A percentile compares a stretch with the other conserved stretches of the same genome.
phyloP scores from a whole-genome alignment of 2,113 vertebrate species.

The Cebidichthys violaceus region DNA sequence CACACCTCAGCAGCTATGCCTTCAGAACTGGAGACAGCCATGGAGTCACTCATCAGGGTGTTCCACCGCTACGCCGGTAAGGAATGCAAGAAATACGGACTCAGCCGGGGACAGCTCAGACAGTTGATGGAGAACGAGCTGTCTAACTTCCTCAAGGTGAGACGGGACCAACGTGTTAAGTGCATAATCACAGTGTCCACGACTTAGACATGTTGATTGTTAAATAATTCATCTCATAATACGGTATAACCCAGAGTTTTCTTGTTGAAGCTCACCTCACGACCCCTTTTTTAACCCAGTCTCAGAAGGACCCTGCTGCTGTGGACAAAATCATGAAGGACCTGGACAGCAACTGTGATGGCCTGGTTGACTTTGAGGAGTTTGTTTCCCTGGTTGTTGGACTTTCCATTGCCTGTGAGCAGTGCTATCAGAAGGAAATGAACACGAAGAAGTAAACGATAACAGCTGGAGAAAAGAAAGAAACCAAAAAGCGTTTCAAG shows the following conservation, averaged over 20 bases:
- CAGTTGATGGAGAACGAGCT: constrained; percentile 87
- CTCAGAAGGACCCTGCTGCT: constrained; percentile 88
- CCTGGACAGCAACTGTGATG: constrained; percentile 90
- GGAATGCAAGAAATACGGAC: constrained; percentile 76
- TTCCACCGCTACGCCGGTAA: constrained; percentile 88
- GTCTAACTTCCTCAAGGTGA: constrained; percentile 86
- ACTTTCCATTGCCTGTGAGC: constrained; percentile 94
- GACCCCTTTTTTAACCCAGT: constrained; percentile 68
- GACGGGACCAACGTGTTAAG: neutral
- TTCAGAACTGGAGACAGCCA: constrained; percentile 90
- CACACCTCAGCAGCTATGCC: constrained; percentile 77
- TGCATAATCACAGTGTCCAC: neutral
- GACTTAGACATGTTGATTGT: neutral
- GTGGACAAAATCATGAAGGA: constrained; percentile 95
- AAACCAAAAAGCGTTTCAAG: constrained; percentile 29
- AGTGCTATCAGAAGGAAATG: constrained; percentile 84
- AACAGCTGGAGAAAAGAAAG: neutral
- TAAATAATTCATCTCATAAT: neutral
- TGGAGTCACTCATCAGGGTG: constrained; percentile 90
- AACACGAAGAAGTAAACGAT: constrained; percentile 35
- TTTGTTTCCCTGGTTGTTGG: constrained; percentile 93
- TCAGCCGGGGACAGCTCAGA: constrained; percentile 85
- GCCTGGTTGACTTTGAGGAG: constrained; percentile 94
- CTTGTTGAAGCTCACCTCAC: neutral
- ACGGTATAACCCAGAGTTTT: neutral